Evolutionary conservation across 2,888 invertebrate species (phyloP), one percentile per base, ranked within the genome.

Genomic region (Antheraea yamamai): DNA sequence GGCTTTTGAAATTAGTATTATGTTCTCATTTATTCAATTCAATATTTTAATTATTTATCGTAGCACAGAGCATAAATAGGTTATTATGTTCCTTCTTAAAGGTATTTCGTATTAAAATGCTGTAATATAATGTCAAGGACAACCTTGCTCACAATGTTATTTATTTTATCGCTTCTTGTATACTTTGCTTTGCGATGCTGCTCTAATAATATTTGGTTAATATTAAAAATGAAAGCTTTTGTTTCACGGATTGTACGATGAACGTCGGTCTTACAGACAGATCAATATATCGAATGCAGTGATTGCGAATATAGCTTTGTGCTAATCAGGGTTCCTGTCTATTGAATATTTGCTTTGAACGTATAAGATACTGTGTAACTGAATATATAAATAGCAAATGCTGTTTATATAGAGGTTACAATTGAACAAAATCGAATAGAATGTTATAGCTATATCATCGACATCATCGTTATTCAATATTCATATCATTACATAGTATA

Each of bases 211-310:
- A 30, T 4, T 16, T 4, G 16, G 12, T 66, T 30, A 66, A 66
- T 66, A 66, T 66, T 30, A 16, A 66, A 30, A 12, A 26, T 26
- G 16, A 26, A 20, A 66, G 26, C 10, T 66, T 10, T 66, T 26
- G 26, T 64, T 64, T 12, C 12, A 12, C 26, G 12, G 4, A 26
- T 6, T 1, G 64, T 66, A 66, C 64, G 26, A 20, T 66, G 64
- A 4, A 6, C 26, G 14, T 66, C 12, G 8, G 7, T n/a, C 23
- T 12, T 61, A n/a, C 61, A 16, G 30, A 30, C 64, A 66, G 14
- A 66, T 66, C 64, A 66, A 66, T 66, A 30, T 66, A 66, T 14
- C 18, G 64, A 30, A 66, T 30, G 64, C 64, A 66, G 64, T 30
- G 30, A 66, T 30, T 66, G 64, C 30, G 16, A 66, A 66, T 66